These are phyloP conservation scores for Rotaria macrura DNA, from an alignment of 2,888 invertebrate species.

Conservation along the genomic window DNA sequence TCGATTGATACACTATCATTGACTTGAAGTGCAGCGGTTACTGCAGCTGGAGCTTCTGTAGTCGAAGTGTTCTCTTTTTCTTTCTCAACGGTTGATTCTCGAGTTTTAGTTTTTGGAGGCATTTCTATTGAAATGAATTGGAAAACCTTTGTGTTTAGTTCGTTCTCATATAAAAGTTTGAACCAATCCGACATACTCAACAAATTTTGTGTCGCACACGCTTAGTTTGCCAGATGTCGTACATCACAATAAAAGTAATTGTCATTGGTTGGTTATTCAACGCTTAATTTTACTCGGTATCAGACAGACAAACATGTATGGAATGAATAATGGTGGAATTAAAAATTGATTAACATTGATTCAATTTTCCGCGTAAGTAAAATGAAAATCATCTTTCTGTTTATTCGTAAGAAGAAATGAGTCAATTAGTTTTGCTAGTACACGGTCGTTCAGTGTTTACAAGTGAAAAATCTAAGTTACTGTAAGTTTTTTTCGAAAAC, in stretches of 20 bases:
- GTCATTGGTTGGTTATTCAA: background rate
- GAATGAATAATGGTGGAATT: too few species aligned
- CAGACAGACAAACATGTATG: too few species aligned
- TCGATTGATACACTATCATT: background rate
- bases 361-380: too few species aligned
- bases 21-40: background rate
- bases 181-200: background rate
- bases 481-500: too few species aligned
- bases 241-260: background rate
- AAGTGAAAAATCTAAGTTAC: too few species aligned
- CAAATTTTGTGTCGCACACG: accelerated
- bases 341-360: too few species aligned
- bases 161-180: background rate
- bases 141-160: background rate
- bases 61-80: background rate
- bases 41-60: background rate
- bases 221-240: background rate
- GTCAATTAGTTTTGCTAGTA: too few species aligned
- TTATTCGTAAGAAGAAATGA: too few species aligned
- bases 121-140: background rate
- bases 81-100: background rate
- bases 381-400: too few species aligned
- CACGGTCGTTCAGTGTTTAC: too few species aligned
- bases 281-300: background rate
- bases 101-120: background rate